Percentiles rank a stretch among this genome's conserved stretches.
These are phyloP conservation scores for Cydia strobilella DNA, from an alignment of 1,140 invertebrate genomes.

Conservation along the genomic window DNA sequence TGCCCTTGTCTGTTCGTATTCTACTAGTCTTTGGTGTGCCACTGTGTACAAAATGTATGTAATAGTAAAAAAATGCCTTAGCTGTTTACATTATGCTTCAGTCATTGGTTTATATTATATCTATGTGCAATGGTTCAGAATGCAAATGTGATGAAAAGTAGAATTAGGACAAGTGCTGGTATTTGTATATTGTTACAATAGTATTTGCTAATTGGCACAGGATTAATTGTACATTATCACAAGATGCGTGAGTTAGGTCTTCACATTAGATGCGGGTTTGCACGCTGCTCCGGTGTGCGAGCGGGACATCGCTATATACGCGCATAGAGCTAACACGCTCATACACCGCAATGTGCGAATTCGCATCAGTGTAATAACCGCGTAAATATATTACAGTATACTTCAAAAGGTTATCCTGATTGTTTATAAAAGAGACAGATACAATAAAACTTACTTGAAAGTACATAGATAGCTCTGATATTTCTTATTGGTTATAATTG, in stretches of 20 bases:
- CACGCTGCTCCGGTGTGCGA: too few relatives aligned
- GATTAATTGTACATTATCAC: conserved; percentile 1
- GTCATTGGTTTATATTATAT: not conserved
- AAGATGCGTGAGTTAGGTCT: not conserved
- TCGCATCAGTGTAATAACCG: too few relatives aligned
- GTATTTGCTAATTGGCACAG: conserved; percentile 3
- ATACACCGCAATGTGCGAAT: too few relatives aligned
- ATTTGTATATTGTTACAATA: not conserved
- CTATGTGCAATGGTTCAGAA: not conserved
- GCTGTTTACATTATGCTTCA: conserved; percentile 5
- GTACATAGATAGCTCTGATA: not conserved
- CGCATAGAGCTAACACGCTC: too few relatives aligned
- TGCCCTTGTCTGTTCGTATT: conserved; percentile 1
- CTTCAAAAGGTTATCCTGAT: not conserved
- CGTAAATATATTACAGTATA: not conserved
- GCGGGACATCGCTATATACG: too few relatives aligned
- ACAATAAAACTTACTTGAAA: not conserved
- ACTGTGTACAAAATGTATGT: conserved; percentile 17
- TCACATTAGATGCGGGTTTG: too few relatives aligned
- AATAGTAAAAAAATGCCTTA: not conserved
- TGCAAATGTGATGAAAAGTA: conserved; percentile 10
- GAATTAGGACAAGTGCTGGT: not conserved
- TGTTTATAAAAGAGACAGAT: not conserved
- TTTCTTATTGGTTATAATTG: not conserved
- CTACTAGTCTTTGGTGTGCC: conserved; percentile 29